These are phyloP conservation scores for Harpalus rubripes DNA, from an alignment of 2,888 invertebrate genomes.

Conservation along the genomic window DNA sequence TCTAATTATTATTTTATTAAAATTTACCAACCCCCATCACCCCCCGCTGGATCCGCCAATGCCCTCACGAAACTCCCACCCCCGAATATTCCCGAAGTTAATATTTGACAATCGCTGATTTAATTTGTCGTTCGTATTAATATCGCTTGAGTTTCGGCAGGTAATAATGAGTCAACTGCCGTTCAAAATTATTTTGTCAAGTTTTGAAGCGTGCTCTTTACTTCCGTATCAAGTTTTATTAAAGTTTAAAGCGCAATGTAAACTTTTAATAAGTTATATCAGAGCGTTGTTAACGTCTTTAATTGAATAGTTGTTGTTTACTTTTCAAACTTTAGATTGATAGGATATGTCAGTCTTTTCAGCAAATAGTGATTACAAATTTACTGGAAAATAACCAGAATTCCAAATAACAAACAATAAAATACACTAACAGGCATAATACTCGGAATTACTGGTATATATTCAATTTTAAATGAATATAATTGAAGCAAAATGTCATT, in stretches of 20 bases:
- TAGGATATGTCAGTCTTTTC: neutral
- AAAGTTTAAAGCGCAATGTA: constrained; percentile 29
- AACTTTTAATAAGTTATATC: constrained; percentile 56
- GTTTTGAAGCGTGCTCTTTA: constrained; percentile 1
- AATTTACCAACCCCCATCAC: no score
- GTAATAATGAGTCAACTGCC: constrained; percentile 31
- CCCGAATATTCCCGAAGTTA: constrained; percentile 14
- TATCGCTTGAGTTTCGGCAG: constrained; percentile 51
- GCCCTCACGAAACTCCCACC: neutral
- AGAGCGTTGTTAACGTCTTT: constrained; percentile 58
- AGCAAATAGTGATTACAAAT: neutral
- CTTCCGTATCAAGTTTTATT: constrained; percentile 60
- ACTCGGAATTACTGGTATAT: no score
- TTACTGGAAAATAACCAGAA: neutral
- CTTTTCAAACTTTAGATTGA: constrained; percentile 44
- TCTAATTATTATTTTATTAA: no score
- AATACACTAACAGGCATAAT: no score
- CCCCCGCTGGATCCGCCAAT: no score
- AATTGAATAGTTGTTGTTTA: constrained; percentile 59
- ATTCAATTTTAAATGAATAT: neutral
- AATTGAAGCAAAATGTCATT: neutral
- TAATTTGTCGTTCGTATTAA: constrained; percentile 54
- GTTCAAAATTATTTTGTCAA: constrained; percentile 15
- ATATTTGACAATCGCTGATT: constrained; percentile 62
- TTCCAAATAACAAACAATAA: neutral